Evolutionary conservation across 2,797 vertebrate species (phyloP).

Genomic region (Malacoctenus gilli): DNA sequence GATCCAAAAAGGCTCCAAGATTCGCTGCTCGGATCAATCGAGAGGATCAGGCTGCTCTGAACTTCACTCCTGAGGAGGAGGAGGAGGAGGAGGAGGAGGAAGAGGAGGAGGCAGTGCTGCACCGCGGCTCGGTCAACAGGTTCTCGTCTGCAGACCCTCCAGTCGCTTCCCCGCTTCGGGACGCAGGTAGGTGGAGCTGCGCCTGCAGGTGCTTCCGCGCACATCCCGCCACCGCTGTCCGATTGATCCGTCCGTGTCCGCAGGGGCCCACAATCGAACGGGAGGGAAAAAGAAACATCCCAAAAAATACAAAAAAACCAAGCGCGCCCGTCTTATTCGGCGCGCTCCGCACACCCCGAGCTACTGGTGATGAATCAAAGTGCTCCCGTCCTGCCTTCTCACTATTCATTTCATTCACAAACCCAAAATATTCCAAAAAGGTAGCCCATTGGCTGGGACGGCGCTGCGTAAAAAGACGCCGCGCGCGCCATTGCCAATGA

Average conservation of each 20-base stretch:
- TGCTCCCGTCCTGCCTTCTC: constrained; percentile 62
- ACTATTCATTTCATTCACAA: constrained; percentile 77
- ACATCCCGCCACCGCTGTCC: constrained; percentile 1
- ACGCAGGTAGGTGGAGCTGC: constrained; percentile 4
- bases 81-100: no score
- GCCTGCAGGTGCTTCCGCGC: constrained; percentile 15
- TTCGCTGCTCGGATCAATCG: no score
- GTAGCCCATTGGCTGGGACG: constrained; percentile 61
- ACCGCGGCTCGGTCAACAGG: neutral
- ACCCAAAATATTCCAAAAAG: constrained; percentile 68
- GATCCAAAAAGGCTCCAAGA: no score
- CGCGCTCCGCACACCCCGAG: constrained; percentile 29
- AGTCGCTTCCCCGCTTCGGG: neutral
- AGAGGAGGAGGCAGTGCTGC: no score
- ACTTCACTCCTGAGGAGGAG: no score
- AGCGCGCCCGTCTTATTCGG: constrained; percentile 33
- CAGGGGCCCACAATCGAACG: constrained; percentile 22
- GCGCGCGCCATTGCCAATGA: constrained; percentile 61
- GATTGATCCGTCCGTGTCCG: constrained; percentile 15
- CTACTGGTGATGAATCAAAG: constrained; percentile 66
- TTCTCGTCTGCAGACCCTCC: constrained; percentile 5
- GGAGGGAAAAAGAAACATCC: no score
- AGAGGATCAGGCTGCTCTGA: no score
- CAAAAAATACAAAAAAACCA: no score
- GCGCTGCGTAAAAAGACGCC: constrained; percentile 65